Conservation (phyloP, 2,797 vertebrate species). For the Pangasius mekongensis region DNA sequence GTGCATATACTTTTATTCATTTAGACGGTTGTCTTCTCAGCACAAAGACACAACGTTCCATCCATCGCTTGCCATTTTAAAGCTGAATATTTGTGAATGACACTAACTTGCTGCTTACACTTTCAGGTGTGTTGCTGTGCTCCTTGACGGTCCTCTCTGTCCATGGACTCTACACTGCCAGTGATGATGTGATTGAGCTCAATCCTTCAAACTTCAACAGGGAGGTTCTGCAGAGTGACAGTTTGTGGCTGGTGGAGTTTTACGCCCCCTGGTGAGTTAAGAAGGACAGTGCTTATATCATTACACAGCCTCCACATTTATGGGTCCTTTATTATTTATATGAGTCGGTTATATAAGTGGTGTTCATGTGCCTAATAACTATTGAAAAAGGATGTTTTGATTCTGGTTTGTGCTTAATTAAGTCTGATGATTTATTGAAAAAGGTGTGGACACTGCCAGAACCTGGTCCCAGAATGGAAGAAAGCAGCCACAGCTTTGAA, state of each 20-base stretch:
- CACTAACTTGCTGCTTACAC: not conserved
- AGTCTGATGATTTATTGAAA: constrained; percentile 30
- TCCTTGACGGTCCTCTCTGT: constrained; percentile 79
- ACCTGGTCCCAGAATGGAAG: constrained; percentile 91
- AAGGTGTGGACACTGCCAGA: constrained; percentile 97
- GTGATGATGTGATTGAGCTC: constrained; percentile 92
- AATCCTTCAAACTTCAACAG: constrained; percentile 90
- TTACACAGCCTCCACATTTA: not conserved
- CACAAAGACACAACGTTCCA: not conserved
- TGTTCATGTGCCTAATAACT: not conserved
- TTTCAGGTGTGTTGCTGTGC: constrained; percentile 83
- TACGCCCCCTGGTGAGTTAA: constrained; percentile 94
- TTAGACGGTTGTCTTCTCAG: fast-evolving
- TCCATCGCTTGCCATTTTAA: not conserved
- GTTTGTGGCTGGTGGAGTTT: constrained; percentile 95
- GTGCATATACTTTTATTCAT: not conserved
- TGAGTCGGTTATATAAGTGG: not conserved
- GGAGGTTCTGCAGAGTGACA: constrained; percentile 92
- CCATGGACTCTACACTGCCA: constrained; percentile 83
- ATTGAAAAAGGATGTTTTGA: not conserved
- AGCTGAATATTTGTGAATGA: not conserved
- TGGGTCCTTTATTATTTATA: too few species aligned
- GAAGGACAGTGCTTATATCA: not conserved
- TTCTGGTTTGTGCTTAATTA: not conserved
- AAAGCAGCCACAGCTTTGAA: constrained; percentile 93